A percentile compares a stretch with the other conserved stretches of the same genome.
phyloP scores from a whole-genome alignment of 1,140 invertebrate genomes.

The Bombus soroeensis region DNA sequence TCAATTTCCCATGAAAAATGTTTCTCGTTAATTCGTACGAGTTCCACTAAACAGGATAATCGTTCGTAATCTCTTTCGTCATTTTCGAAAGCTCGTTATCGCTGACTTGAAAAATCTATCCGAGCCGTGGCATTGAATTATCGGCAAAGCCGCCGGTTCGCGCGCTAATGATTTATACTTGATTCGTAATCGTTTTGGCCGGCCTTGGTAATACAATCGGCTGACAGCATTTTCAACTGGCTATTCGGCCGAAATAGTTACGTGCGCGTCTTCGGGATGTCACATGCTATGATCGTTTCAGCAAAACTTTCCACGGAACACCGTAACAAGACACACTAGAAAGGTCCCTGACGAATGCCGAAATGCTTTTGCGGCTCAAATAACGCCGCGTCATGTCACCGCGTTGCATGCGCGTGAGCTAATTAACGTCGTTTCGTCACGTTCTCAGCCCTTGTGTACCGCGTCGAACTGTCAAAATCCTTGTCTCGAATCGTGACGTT shows the following conservation, averaged over 20 bases:
- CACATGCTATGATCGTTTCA: neutral
- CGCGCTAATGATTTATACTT: conserved; percentile 11
- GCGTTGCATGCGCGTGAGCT: neutral
- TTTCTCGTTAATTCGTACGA: neutral
- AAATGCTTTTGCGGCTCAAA: conserved; percentile 37
- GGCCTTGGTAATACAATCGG: conserved; percentile 27
- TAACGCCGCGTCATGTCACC: conserved; percentile 33
- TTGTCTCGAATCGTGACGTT: neutral
- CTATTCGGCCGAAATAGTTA: conserved; percentile 27
- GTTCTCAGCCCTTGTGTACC: neutral
- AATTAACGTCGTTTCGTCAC: neutral
- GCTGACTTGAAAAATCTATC: neutral
- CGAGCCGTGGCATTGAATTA: neutral
- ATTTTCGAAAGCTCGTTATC: neutral
- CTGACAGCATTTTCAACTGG: neutral
- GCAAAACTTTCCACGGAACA: conserved; percentile 17
- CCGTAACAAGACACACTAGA: neutral
- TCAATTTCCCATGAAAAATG: neutral
- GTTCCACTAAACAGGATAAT: neutral
- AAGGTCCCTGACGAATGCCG: neutral
- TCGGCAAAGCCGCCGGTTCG: neutral
- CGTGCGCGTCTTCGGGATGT: neutral
- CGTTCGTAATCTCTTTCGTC: neutral
- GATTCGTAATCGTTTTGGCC: conserved; percentile 26
- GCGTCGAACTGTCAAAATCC: neutral